These are phyloP conservation scores for Heterotilapia buettikoferi DNA, from an alignment of 2,113 vertebrate genomes.

Conservation along the genomic window DNA sequence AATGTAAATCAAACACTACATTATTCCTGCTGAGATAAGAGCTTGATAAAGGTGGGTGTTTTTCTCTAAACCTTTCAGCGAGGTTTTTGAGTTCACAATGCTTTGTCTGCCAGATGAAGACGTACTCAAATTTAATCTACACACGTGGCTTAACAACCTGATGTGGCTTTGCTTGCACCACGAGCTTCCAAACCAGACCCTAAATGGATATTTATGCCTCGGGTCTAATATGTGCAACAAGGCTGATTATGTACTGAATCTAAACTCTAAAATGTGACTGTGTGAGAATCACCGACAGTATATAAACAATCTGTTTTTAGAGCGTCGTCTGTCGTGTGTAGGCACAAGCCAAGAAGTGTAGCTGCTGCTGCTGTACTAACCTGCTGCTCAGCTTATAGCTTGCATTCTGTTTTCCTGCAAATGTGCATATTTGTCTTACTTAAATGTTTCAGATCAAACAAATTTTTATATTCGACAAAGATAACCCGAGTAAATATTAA, in stretches of 20 bases:
- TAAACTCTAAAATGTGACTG: neutral
- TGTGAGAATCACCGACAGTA: neutral
- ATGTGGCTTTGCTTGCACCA: neutral
- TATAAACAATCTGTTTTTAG: neutral
- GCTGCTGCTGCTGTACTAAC: accelerated
- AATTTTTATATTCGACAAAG: accelerated
- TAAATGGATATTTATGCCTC: neutral
- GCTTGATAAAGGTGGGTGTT: neutral
- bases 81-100: neutral
- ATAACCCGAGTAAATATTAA: neutral
- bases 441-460: neutral
- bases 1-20: neutral
- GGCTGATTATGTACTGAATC: neutral
- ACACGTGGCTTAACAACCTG: neutral
- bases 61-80: neutral
- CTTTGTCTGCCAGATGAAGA: neutral
- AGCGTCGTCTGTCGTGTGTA: neutral
- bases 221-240: neutral
- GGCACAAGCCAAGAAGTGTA: neutral
- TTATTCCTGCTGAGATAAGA: neutral
- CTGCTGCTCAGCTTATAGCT: neutral
- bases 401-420: neutral
- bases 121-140: neutral
- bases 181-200: neutral
- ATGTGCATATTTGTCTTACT: neutral